These are phyloP conservation scores for Stenchaetothrips biformis DNA, from an alignment of 2,888 invertebrate species.

Conservation along the genomic window DNA sequence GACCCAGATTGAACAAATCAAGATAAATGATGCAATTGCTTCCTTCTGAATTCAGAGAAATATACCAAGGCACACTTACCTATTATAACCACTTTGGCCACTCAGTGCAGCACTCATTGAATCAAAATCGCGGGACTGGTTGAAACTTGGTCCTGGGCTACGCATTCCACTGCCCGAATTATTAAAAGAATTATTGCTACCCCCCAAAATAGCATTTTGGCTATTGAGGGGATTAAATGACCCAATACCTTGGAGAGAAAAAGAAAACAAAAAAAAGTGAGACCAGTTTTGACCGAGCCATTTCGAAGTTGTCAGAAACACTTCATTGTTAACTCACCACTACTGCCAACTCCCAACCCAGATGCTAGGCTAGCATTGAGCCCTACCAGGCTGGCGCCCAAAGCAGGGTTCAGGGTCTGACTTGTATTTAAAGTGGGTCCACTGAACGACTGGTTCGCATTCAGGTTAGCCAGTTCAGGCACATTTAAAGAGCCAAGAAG, in stretches of 20 bases:
- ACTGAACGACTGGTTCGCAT: not conserved
- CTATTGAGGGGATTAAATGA: not conserved
- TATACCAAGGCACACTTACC: not conserved
- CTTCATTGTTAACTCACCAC: not conserved
- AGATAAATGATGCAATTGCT: too few relatives aligned
- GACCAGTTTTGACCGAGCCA: not conserved
- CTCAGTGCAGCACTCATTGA: constrained; percentile 38
- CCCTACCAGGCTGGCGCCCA: not conserved
- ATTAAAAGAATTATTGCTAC: not conserved
- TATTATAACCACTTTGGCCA: constrained; percentile 29
- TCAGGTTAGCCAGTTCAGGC: not conserved
- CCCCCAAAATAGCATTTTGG: not conserved
- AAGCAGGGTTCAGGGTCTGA: not conserved
- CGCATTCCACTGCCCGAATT: constrained; percentile 23
- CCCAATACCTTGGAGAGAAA: not conserved
- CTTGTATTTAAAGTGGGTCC: not conserved
- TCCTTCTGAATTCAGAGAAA: too few relatives aligned
- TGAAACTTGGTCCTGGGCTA: constrained; percentile 33
- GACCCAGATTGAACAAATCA: too few relatives aligned
- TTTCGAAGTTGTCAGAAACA: not conserved
- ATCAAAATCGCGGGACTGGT: constrained; percentile 38
- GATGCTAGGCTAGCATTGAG: not conserved
- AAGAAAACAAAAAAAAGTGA: not conserved
- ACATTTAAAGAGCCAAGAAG: not conserved
- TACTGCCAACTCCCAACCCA: not conserved